These are phyloP conservation scores for Asteroscopus sphinx DNA, from an alignment of 2,888 invertebrate species.

Conservation along the genomic window DNA sequence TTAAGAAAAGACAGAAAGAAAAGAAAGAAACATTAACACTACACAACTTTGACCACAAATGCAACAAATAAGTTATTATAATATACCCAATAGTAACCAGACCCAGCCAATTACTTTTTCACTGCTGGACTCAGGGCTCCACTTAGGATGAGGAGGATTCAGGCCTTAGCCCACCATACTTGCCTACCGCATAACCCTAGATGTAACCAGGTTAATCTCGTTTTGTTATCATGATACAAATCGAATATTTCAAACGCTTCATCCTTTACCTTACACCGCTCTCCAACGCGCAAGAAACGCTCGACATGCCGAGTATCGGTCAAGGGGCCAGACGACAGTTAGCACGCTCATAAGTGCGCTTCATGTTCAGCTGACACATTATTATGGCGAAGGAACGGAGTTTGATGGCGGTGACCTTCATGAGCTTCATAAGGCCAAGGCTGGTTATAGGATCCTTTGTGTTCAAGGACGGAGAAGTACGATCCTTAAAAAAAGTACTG, in stretches of 20 bases:
- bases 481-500: neutral
- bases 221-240: neutral
- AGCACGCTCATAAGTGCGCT: slow-evolving; percentile 50
- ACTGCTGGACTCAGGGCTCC: too few species aligned
- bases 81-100: too few species aligned
- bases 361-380: slow-evolving; percentile 43
- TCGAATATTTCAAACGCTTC: slow-evolving; percentile 11
- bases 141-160: too few species aligned
- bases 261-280: slow-evolving; percentile 26
- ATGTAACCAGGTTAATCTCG: too few species aligned
- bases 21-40: too few species aligned
- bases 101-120: too few species aligned
- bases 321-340: slow-evolving; percentile 69
- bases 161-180: too few species aligned
- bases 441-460: slow-evolving; percentile 20
- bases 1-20: too few species aligned
- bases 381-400: slow-evolving; percentile 33
- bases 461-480: slow-evolving; percentile 35
- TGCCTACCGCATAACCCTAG: too few species aligned
- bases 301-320: slow-evolving; percentile 65
- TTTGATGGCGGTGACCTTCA: slow-evolving; percentile 37
- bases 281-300: slow-evolving; percentile 56
- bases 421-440: slow-evolving; percentile 43
- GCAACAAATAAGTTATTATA: too few species aligned
- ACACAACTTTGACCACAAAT: too few species aligned